phyloP scores from a whole-genome alignment of 2,797 vertebrate species.

The Luscinia megarhynchos region DNA sequence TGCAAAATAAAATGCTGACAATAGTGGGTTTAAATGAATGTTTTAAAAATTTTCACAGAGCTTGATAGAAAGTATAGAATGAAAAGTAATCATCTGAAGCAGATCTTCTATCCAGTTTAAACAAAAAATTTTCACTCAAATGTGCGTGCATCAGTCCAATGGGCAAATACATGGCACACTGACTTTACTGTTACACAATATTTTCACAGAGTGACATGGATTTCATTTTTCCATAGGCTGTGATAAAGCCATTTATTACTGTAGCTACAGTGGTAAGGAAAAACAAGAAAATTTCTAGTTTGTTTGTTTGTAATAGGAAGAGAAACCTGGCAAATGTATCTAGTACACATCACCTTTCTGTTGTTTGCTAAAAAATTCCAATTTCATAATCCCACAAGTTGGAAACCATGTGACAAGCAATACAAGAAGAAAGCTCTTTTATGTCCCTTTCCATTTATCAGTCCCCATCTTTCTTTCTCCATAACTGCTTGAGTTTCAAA shows the following conservation, averaged over 20 bases:
- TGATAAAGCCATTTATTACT: neutral
- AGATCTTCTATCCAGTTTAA: neutral
- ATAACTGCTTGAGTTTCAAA: neutral
- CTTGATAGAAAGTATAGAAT: neutral
- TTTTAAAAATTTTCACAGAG: neutral
- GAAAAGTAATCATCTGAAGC: neutral
- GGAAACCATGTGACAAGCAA: neutral
- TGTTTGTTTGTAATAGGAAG: neutral
- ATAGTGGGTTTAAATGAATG: neutral
- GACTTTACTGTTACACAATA: neutral
- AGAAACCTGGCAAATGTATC: neutral
- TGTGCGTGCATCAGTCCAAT: accelerated
- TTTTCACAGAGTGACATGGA: neutral
- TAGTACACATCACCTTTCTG: neutral
- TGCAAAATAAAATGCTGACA: neutral
- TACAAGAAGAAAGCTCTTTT: neutral
- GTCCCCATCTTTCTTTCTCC: neutral
- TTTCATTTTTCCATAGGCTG: neutral
- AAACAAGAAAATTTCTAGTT: neutral
- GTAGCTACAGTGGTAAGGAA: neutral
- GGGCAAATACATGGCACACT: neutral
- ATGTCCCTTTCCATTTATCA: neutral
- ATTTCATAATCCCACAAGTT: neutral
- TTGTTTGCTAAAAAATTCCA: neutral
- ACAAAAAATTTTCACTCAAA: neutral